These are phyloP conservation scores for Barbus barbus DNA, from an alignment of 2,113 vertebrate species.

Conservation along the genomic window DNA sequence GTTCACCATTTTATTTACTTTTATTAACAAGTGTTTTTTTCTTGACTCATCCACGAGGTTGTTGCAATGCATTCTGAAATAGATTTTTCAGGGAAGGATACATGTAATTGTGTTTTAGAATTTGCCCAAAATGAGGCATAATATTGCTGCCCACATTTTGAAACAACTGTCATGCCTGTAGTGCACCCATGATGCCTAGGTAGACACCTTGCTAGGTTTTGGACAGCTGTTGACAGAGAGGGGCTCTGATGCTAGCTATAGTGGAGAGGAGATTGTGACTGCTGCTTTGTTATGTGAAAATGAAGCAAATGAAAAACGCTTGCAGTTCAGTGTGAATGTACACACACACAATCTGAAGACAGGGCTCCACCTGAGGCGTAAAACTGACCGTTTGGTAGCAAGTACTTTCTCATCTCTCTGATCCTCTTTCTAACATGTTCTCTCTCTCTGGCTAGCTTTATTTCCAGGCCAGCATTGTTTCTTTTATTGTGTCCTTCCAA, in stretches of 20 bases:
- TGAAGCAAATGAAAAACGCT: constrained; percentile 45
- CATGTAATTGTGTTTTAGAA: background rate
- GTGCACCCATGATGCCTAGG: background rate
- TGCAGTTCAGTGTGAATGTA: constrained; percentile 37
- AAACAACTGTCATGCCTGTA: background rate
- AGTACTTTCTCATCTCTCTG: background rate
- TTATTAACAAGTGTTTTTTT: too few relatives aligned
- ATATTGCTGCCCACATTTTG: background rate
- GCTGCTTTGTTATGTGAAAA: constrained; percentile 20
- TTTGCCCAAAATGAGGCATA: background rate
- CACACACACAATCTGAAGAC: constrained; percentile 34
- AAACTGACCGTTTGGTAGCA: constrained; percentile 27
- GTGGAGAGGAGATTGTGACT: background rate
- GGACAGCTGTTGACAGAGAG: background rate
- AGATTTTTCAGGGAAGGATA: background rate
- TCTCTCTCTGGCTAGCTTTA: background rate
- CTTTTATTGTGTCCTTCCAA: constrained; percentile 11
- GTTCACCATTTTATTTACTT: background rate
- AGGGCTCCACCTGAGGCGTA: constrained; percentile 41
- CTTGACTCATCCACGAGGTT: background rate
- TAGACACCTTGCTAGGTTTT: background rate
- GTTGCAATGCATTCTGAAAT: background rate
- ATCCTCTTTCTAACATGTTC: constrained; percentile 10
- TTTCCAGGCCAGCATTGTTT: background rate
- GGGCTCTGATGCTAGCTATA: background rate